Evolutionary conservation across 2,797 vertebrate species (phyloP).

Genomic region (Fistularia tabacaria): DNA sequence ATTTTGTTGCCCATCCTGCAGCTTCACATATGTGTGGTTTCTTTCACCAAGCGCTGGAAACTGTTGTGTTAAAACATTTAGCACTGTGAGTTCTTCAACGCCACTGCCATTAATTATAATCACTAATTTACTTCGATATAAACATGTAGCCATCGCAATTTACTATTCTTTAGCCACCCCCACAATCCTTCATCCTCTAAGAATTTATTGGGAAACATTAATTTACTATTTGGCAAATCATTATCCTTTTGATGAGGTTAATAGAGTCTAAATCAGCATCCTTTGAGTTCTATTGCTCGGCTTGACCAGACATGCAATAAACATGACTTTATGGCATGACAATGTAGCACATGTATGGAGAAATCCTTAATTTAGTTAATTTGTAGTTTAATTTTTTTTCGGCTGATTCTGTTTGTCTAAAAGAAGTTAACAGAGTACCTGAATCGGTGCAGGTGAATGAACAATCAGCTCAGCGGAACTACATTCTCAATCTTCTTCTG

Average conservation of each 20-base stretch:
- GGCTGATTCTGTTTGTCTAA: slow-evolving; percentile 7
- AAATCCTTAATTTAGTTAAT: background rate
- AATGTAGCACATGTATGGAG: too few relatives aligned
- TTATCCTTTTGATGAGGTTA: too few relatives aligned
- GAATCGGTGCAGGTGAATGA: slow-evolving; percentile 11
- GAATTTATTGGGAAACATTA: background rate
- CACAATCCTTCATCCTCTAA: background rate
- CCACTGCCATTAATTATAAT: slow-evolving; percentile 7
- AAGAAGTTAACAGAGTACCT: slow-evolving; percentile 33
- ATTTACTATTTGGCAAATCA: background rate
- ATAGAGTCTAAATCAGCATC: too few relatives aligned
- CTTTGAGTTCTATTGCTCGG: too few relatives aligned
- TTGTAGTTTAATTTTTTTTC: slow-evolving; percentile 21
- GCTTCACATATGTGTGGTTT: slow-evolving; percentile 5
- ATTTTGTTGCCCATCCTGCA: slow-evolving; percentile 2
- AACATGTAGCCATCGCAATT: background rate
- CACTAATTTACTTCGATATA: slow-evolving; percentile 2
- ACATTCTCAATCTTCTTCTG: slow-evolving; percentile 3
- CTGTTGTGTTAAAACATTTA: slow-evolving; percentile 17
- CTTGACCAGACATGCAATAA: too few relatives aligned
- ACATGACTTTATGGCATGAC: too few relatives aligned
- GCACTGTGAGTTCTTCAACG: background rate
- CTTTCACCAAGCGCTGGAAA: slow-evolving; percentile 24
- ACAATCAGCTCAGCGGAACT: slow-evolving; percentile 25
- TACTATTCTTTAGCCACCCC: background rate